Percentiles rank a stretch among this genome's conserved stretches.
These are phyloP conservation scores for Stenchaetothrips biformis DNA, from an alignment of 2,888 invertebrate genomes.

Conservation along the genomic window DNA sequence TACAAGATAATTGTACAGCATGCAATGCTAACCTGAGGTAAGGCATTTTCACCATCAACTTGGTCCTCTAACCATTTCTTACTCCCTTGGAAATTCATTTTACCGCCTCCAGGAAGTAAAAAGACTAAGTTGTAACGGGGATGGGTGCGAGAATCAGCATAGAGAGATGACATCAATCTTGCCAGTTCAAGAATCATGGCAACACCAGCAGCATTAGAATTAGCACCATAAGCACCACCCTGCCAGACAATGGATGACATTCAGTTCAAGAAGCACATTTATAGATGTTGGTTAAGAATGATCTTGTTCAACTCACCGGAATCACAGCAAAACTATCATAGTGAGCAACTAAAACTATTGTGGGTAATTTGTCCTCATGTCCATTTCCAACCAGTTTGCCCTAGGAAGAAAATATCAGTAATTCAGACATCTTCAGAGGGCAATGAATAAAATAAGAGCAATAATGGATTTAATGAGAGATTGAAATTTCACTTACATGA, in stretches of 20 bases:
- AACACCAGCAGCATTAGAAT: slow-evolving; percentile 89
- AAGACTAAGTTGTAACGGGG: slow-evolving; percentile 79
- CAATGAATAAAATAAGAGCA: too few species aligned
- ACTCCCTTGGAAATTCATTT: slow-evolving; percentile 89
- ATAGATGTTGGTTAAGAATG: not conserved
- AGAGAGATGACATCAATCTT: slow-evolving; percentile 80
- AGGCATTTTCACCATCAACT: slow-evolving; percentile 69
- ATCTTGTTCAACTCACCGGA: slow-evolving; percentile 62
- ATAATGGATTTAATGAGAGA: too few species aligned
- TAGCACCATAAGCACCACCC: slow-evolving; percentile 83
- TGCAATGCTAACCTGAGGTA: slow-evolving; percentile 59
- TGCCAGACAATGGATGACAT: slow-evolving; percentile 44
- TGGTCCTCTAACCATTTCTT: slow-evolving; percentile 96
- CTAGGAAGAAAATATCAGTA: slow-evolving; percentile 46
- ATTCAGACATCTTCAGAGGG: not conserved
- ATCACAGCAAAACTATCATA: slow-evolving; percentile 87
- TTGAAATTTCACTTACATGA: slow-evolving; percentile 42
- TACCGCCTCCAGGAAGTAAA: slow-evolving; percentile 83
- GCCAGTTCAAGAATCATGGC: slow-evolving; percentile 82
- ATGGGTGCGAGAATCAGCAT: slow-evolving; percentile 65
- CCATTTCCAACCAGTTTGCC: slow-evolving; percentile 74
- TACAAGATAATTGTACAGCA: slow-evolving; percentile 28
- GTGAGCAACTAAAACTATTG: slow-evolving; percentile 87
- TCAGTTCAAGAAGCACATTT: not conserved
- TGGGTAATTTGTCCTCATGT: slow-evolving; percentile 67